A percentile compares a stretch with the other conserved stretches of the same genome.
phyloP scores from a whole-genome alignment of 2,888 invertebrate genomes.

The Drosophila silvestris region DNA sequence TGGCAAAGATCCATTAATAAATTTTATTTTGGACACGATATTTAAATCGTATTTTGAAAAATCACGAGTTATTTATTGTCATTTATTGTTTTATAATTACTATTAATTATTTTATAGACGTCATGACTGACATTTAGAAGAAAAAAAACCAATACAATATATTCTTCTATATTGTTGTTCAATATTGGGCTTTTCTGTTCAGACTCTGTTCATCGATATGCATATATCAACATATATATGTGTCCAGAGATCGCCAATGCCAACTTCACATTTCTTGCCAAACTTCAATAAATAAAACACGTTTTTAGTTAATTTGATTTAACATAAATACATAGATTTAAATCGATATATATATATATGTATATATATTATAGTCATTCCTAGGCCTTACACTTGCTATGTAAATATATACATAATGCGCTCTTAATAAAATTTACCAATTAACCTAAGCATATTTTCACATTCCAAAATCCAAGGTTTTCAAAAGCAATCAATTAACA shows the following conservation, averaged over 20 bases:
- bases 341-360: conserved; percentile 17
- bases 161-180: background rate
- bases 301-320: conserved; percentile 10
- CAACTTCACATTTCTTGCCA: background rate
- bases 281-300: conserved; percentile 3
- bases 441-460: conserved; percentile 1
- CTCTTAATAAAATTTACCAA: background rate
- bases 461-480: background rate
- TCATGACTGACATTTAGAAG: too few species aligned
- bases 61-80: background rate
- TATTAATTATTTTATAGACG: too few species aligned
- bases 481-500: background rate
- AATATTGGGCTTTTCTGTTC: background rate
- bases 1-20: background rate
- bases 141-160: background rate
- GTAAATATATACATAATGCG: conserved; percentile 14
- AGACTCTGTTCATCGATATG: background rate
- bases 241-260: background rate
- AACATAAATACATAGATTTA: conserved; percentile 16
- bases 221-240: background rate
- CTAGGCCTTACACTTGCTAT: conserved; percentile 5
- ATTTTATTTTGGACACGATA: background rate
- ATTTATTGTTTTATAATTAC: background rate
- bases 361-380: conserved; percentile 12
- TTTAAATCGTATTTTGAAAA: background rate